Base-by-base conservation (phyloP, 1,140 invertebrate species). In the Sitophilus oryzae region DNA sequence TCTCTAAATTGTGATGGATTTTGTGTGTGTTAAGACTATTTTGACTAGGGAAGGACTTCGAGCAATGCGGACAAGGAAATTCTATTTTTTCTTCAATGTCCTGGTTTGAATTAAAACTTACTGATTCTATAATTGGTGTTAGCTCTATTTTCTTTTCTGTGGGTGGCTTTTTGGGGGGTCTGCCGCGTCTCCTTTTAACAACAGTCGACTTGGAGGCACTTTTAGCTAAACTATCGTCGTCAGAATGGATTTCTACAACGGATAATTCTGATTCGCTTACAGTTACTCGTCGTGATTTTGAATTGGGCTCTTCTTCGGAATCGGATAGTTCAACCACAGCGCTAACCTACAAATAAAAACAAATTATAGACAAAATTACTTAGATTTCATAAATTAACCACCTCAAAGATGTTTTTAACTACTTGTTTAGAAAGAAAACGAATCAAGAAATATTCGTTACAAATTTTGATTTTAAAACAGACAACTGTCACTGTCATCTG, bases 1-100 rank as follows among this genome's bases (percentile, higher is more conserved):
- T 62, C 20, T 62, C 55, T 22, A 63, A 54, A 51, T 53, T 66
- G 52, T 69, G 67, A 52, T 66, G 65, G 14, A 66, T 58, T 51
- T 76, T 66, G 62, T 83, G 81, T 53, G 74, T 71, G 48, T 79
- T 77, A 19, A 83, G 71, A 63, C 76, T 78, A 56, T 76, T 74
- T 60, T 78, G 74, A 68, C 78, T 79, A 18, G 74, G 66, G 65
- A 83, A 83, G 18, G 65, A 66, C 49, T 76, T 77, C 48, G 74
- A 72, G 69, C 81, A 83, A 52, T 77, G 66, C 1, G 63, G 66
- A 65, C 81, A 83, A 43, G 59, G 64, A 60, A 77, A 41, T 48
- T 67, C 60, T 22, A 41, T 52, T 40, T 41, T 43, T 22, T 37
- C 23, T 46, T 46, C 35, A 25, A 11, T 14, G 19, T 22, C 38